Conservation (phyloP, 2,888 invertebrate genomes). For the Ornithoptera alexandrae region DNA sequence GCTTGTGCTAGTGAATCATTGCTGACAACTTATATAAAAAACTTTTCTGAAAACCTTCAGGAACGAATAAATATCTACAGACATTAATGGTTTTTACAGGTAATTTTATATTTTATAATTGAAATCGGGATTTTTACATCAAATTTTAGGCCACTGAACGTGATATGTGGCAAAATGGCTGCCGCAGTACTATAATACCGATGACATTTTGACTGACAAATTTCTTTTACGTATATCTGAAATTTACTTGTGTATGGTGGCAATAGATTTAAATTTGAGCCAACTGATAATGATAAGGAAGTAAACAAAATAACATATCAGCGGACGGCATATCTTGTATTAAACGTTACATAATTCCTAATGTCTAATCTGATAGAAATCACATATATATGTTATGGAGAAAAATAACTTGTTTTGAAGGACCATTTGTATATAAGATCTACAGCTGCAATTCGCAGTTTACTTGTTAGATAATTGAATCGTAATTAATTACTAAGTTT, state of each 20-base stretch:
- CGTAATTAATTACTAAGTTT: too few relatives aligned
- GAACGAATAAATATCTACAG: constrained; percentile 48
- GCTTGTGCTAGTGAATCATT: constrained; percentile 63
- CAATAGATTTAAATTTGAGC: constrained; percentile 44
- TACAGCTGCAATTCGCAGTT: too few relatives aligned
- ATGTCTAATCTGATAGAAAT: not conserved
- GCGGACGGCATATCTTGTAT: too few relatives aligned
- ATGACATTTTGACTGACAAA: constrained; percentile 7
- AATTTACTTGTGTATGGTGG: constrained; percentile 45
- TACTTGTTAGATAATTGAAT: too few relatives aligned
- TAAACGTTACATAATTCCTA: constrained; percentile 22
- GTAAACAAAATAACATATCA: constrained; percentile 40
- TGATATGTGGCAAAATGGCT: constrained; percentile 41
- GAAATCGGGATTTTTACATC: constrained; percentile 35
- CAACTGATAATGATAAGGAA: constrained; percentile 39
- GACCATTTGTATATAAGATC: too few relatives aligned
- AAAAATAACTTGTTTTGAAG: too few relatives aligned
- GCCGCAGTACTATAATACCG: constrained; percentile 29
- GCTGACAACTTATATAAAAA: constrained; percentile 74
- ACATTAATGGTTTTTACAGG: constrained; percentile 45
- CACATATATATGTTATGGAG: too few relatives aligned
- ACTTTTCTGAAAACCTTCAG: constrained; percentile 61
- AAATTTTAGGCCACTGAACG: constrained; percentile 12
- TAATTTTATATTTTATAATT: constrained; percentile 38
- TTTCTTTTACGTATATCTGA: constrained; percentile 19